Conservation (phyloP, 37 sponge, comb jelly and placozoan genomes). For the Oopsacas minuta region DNA sequence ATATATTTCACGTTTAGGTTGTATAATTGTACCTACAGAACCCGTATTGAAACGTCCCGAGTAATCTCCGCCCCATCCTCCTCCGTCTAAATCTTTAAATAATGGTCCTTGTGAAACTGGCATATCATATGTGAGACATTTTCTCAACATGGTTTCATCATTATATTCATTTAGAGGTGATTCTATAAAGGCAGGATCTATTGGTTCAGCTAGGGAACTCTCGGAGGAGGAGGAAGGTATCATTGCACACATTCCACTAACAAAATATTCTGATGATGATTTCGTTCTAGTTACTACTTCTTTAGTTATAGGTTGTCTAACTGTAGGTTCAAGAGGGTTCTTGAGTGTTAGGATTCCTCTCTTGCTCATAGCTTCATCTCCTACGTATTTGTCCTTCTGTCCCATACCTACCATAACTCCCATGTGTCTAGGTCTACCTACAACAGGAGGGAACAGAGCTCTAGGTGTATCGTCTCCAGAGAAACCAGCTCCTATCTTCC, state of each 20-base stretch:
- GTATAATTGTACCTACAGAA: not conserved
- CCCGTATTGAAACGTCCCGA: not conserved
- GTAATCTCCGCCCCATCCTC: not conserved
- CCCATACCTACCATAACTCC: constrained; percentile 99
- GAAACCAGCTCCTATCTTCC: not conserved
- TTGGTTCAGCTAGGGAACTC: not conserved
- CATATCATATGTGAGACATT: no score
- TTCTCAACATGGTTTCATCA: no score
- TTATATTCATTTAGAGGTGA: not conserved
- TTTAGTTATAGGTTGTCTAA: not conserved
- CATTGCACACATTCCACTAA: not conserved
- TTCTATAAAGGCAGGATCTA: not conserved
- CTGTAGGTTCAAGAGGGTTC: constrained; percentile 61
- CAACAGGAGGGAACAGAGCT: constrained; percentile 2
- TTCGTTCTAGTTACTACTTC: not conserved
- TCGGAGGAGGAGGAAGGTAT: not conserved
- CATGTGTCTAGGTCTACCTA: constrained; percentile 24
- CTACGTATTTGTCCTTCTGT: constrained; percentile 84
- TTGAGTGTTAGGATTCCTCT: constrained; percentile 76
- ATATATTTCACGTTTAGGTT: not conserved
- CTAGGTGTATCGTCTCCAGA: not conserved
- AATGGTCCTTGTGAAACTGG: no score
- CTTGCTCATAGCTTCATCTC: constrained; percentile 81
- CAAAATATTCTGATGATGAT: not conserved
- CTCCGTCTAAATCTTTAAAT: not conserved